Conservation (phyloP, 2,888 invertebrate species). For the Eupithecia exiguata region DNA sequence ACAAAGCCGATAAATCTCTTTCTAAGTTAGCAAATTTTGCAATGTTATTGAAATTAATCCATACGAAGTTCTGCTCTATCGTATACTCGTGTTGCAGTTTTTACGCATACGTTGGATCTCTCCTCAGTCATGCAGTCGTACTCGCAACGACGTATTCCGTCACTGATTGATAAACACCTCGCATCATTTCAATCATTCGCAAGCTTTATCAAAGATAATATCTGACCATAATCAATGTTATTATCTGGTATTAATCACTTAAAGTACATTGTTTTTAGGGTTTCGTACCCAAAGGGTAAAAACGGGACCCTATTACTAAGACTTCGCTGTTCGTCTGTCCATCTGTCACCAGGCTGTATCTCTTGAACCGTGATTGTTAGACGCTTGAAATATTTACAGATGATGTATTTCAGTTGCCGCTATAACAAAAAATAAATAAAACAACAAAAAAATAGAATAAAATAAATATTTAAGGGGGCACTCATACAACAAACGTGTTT, state of each 20-base stretch:
- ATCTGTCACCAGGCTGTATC: no score
- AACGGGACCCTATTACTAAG: no score
- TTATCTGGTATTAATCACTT: not conserved
- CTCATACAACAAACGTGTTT: no score
- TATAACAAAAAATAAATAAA: no score
- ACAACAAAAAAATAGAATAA: no score
- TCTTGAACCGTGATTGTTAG: no score
- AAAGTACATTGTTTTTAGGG: not conserved
- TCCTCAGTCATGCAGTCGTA: conserved; percentile 54
- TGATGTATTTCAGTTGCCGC: no score
- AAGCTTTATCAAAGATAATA: not conserved
- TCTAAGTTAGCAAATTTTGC: conserved; percentile 11
- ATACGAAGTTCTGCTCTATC: conserved; percentile 19
- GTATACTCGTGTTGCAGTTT: conserved; percentile 36
- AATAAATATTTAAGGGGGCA: no score
- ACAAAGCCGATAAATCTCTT: not conserved
- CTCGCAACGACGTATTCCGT: conserved; percentile 49
- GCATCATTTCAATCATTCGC: conserved; percentile 19
- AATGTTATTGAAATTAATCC: conserved; percentile 18
- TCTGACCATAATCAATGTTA: not conserved
- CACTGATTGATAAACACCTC: conserved; percentile 46
- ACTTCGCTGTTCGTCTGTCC: no score
- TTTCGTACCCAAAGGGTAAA: no score
- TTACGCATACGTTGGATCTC: conserved; percentile 54
- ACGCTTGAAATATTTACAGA: no score